Conservation (phyloP, 2,797 vertebrate species). For the Micrastur ruficollis region DNA sequence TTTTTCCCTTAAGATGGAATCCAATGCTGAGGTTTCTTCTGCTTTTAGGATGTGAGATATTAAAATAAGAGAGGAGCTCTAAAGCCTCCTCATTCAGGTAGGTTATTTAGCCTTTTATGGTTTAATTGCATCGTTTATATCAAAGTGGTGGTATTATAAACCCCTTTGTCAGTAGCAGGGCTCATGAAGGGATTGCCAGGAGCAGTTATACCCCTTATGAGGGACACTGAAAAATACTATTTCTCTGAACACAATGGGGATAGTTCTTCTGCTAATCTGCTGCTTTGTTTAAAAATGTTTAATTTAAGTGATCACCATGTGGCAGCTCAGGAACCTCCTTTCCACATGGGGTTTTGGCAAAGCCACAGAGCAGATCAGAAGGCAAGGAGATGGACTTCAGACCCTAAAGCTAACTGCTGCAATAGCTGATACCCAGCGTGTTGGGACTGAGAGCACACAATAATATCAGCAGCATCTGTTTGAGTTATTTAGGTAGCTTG, state of each 20-base stretch:
- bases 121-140: not conserved
- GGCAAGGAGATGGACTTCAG: not conserved
- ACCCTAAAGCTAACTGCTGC: not conserved
- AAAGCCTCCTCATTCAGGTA: not conserved
- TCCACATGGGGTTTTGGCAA: not conserved
- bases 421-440: not conserved
- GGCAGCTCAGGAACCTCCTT: not conserved
- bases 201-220: not conserved
- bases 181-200: not conserved
- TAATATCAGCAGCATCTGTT: not conserved
- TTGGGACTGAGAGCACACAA: not conserved
- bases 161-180: not conserved
- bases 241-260: not conserved
- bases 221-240: not conserved
- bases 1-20: not conserved
- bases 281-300: not conserved
- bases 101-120: not conserved
- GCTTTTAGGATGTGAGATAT: not conserved
- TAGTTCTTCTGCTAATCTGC: not conserved
- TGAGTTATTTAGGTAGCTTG: not conserved
- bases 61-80: not conserved
- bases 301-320: not conserved
- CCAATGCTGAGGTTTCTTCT: not conserved
- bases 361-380: not conserved
- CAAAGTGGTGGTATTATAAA: not conserved